Conservation (phyloP, 2,113 vertebrate species). For the Hippoglossus stenolepis region DNA sequence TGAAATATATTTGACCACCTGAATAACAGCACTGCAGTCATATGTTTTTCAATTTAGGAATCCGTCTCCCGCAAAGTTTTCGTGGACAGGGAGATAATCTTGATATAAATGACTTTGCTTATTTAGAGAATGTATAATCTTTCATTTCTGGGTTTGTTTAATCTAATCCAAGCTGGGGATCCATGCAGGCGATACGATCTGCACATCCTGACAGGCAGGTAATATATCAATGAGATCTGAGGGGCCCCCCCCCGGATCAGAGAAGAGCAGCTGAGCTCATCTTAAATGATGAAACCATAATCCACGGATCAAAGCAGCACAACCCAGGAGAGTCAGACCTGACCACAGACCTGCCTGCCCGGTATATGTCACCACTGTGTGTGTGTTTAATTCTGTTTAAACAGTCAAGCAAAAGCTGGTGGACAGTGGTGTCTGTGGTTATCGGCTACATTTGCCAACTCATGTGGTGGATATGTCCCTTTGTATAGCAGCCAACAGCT, state of each 20-base stretch:
- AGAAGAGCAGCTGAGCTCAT: conserved; percentile 52
- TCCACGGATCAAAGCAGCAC: conserved; percentile 77
- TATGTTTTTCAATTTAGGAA: conserved; percentile 16
- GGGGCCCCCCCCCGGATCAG: conserved; percentile 50
- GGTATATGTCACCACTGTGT: background rate
- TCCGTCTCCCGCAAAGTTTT: background rate
- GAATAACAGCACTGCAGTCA: background rate
- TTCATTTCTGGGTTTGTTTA: conserved; percentile 31
- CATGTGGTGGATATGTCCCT: background rate
- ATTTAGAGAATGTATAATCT: conserved; percentile 34
- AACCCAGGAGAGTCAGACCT: conserved; percentile 57
- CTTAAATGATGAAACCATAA: conserved; percentile 68
- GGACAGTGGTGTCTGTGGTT: background rate
- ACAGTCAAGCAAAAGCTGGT: background rate
- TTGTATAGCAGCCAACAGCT: background rate
- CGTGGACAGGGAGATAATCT: conserved; percentile 8
- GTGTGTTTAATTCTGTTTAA: conserved; percentile 1
- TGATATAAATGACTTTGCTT: conserved; percentile 13
- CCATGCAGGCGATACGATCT: conserved; percentile 50
- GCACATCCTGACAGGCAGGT: conserved; percentile 56
- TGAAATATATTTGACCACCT: background rate
- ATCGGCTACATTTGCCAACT: background rate
- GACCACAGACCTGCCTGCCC: conserved; percentile 39
- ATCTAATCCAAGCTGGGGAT: conserved; percentile 43
- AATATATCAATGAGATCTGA: conserved; percentile 56